Conservation (phyloP, 2,888 invertebrate species). For the Chymomyza caudatula region DNA sequence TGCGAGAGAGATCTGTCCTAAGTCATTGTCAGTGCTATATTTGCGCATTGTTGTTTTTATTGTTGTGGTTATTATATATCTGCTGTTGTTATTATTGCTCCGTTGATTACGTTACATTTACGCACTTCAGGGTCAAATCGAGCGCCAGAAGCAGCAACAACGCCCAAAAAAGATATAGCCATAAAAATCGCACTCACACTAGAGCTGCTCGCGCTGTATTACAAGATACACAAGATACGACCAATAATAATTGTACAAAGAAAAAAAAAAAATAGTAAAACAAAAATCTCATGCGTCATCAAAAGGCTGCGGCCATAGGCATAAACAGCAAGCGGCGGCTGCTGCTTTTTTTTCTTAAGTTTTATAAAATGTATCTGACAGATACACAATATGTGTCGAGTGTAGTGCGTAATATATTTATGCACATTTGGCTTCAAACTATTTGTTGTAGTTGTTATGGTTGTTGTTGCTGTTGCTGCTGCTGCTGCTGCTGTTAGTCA, state of each 20-base stretch:
- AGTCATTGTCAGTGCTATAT: neutral
- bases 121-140: neutral
- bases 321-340: conserved; percentile 18
- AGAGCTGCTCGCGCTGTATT: neutral
- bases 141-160: conserved; percentile 10
- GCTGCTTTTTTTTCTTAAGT: neutral
- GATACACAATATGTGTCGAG: conserved; percentile 17
- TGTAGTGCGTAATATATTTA: conserved; percentile 14
- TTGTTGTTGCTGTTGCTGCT: conserved; percentile 12
- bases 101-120: conserved; percentile 4
- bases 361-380: conserved; percentile 29
- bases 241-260: neutral
- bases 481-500: conserved; percentile 22
- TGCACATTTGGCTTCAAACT: conserved; percentile 45
- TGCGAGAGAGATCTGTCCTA: neutral
- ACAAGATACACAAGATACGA: neutral
- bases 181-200: no score
- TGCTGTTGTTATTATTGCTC: neutral
- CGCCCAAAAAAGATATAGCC: conserved; percentile 6
- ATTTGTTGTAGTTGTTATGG: conserved; percentile 6
- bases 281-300: conserved; percentile 27
- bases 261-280: neutral
- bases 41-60: neutral
- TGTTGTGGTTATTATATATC: neutral
- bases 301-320: neutral